Evolutionary conservation across 2,888 invertebrate genomes (phyloP).

Genomic region (Heliconius sara): DNA sequence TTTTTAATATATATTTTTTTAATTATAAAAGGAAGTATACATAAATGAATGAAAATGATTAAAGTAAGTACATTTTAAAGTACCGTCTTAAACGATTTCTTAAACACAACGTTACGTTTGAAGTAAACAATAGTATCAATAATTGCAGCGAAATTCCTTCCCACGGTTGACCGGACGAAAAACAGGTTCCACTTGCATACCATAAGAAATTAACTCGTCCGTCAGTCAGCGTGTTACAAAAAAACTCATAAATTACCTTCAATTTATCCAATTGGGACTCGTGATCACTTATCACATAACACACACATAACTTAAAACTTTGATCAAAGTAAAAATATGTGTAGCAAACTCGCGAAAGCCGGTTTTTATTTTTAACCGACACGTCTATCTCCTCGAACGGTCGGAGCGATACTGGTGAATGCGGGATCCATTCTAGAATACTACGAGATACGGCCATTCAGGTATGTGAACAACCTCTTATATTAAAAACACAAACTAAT

Average conservation of each 20-base stretch:
- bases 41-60: neutral
- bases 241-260: constrained; percentile 60
- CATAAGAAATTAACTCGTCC: constrained; percentile 71
- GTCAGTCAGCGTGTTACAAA: constrained; percentile 61
- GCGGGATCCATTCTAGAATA: constrained; percentile 76
- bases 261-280: constrained; percentile 33
- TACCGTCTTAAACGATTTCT: constrained; percentile 1
- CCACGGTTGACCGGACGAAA: constrained; percentile 77
- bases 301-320: constrained; percentile 73
- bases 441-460: constrained; percentile 81
- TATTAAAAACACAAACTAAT: constrained; percentile 59
- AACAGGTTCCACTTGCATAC: constrained; percentile 76
- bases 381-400: constrained; percentile 51
- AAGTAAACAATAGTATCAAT: constrained; percentile 47
- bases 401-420: constrained; percentile 69
- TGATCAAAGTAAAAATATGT: constrained; percentile 69
- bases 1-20: too few species aligned
- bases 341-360: constrained; percentile 65
- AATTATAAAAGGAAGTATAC: neutral
- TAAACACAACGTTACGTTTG: constrained; percentile 18
- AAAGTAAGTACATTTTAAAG: neutral
- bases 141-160: constrained; percentile 71
- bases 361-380: constrained; percentile 49
- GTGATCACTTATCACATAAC: constrained; percentile 45
- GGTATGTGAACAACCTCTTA: constrained; percentile 77